phyloP scores from a whole-genome alignment of 2,888 invertebrate genomes.

The Brachylomia viminalis region DNA sequence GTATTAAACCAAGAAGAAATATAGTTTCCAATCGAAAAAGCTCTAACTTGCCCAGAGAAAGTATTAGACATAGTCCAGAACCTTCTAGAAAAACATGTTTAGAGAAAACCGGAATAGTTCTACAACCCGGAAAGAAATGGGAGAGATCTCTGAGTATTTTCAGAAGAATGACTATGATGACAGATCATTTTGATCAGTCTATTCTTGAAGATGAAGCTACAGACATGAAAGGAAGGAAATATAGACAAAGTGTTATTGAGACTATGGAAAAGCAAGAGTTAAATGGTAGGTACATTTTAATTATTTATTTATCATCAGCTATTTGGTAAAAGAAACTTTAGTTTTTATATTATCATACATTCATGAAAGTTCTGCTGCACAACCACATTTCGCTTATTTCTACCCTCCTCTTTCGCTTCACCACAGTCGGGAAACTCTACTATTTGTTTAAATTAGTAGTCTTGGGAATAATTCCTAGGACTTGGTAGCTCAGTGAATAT shows the following conservation, averaged over 20 bases:
- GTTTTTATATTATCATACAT: neutral
- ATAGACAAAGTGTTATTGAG: slow-evolving; percentile 88
- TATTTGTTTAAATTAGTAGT: neutral
- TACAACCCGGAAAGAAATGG: slow-evolving; percentile 93
- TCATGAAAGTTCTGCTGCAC: neutral
- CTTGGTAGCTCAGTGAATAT: neutral
- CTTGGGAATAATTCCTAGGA: neutral
- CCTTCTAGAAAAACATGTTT: slow-evolving; percentile 54
- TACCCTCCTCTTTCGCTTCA: neutral
- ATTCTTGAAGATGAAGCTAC: slow-evolving; percentile 83
- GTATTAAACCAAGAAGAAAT: slow-evolving; percentile 37
- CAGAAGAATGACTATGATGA: slow-evolving; percentile 87
- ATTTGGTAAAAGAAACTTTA: neutral
- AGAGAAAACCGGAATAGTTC: slow-evolving; percentile 81
- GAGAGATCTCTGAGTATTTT: slow-evolving; percentile 92
- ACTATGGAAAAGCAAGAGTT: slow-evolving; percentile 89
- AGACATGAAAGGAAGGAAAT: slow-evolving; percentile 88
- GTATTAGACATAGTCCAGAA: slow-evolving; percentile 43
- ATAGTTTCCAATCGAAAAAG: slow-evolving; percentile 30
- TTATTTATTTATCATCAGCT: neutral
- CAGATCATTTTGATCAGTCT: slow-evolving; percentile 80
- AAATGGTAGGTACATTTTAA: slow-evolving; percentile 63
- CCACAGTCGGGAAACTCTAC: neutral
- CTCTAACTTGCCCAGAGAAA: slow-evolving; percentile 63
- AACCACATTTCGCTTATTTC: neutral